Base-by-base conservation (phyloP, 1,140 invertebrate species). In the Leptinotarsa defecta region DNA sequence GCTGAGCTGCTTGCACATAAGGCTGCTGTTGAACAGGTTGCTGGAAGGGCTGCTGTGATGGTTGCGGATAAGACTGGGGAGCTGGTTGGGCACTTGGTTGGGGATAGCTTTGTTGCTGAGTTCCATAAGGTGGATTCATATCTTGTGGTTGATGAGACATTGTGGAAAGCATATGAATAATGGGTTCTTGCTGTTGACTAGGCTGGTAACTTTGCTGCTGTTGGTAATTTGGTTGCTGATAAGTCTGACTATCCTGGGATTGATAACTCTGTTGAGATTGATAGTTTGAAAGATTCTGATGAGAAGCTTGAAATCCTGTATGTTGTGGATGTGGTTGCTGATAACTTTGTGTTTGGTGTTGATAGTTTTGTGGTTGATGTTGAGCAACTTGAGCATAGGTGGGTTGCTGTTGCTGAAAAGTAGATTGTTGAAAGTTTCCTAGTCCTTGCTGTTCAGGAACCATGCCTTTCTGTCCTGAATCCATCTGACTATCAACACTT, bases 401-500 rank as follows among this genome's bases (percentile, higher is more conserved):
- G 22, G 72, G 73, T 64, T 77, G 77, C 17, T 71, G 77, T 57
- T 74, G 75, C 48, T 76, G 75, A 83, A 69, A 86, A 61, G 11
- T 71, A 48, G 24, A n/a, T 76, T 73, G 84, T 82, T 69, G 64
- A 20, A 83, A 85, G 70, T 86, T 86, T 73, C 86, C 84, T 69
- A 77, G 77, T 83, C 86, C 84, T 72, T 78, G 77, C 84, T 22
- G 87, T 80, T 34, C 86, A 19, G 80, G 79, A 43, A 76, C 34
- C 48, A 70, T 19, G 13, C 22, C n/a, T 15, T 70, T 48, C n/a
- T 75, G 68, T 13, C 52, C 74, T 64, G 79, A 67, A 67, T 84
- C 83, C 74, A 85, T 74, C 64, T 84, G 83, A 74, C 83, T 80
- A 57, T 85, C 83, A 4, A 85, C 82, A 65, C 82, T 84, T 22